Evolutionary conservation across 2,113 vertebrate species (phyloP).

Genomic region (Capreolus pygargus): DNA sequence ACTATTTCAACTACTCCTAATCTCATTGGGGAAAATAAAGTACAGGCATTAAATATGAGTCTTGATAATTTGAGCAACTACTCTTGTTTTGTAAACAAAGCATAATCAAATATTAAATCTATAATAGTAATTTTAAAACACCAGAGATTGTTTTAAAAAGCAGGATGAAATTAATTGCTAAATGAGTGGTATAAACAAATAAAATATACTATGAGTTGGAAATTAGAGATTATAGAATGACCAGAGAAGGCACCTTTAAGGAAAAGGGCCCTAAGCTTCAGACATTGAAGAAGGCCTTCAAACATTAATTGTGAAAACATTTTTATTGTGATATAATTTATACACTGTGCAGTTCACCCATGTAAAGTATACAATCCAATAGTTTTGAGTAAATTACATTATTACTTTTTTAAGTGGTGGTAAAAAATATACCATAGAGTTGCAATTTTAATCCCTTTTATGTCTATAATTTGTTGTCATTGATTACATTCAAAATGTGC

Average conservation of each 20-base stretch:
- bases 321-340: not conserved
- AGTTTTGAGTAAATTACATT: not conserved
- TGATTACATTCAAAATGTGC: not conserved
- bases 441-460: conserved; percentile 4
- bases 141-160: not conserved
- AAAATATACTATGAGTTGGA: not conserved
- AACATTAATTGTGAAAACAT: not conserved
- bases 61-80: conserved; percentile 32
- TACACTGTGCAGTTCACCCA: not conserved
- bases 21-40: conserved; percentile 26
- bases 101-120: conserved; percentile 48
- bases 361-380: not conserved
- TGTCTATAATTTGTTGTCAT: not conserved
- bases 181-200: conserved; percentile 7
- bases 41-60: conserved; percentile 31
- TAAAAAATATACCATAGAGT: not conserved
- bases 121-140: conserved; percentile 48
- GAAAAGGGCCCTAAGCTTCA: not conserved
- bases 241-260: not conserved
- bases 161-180: conserved; percentile 23
- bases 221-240: not conserved
- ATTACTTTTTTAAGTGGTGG: not conserved
- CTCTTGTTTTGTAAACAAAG: conserved; percentile 38
- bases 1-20: conserved; percentile 9
- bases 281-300: not conserved